Conservation (phyloP, 64 coral and sea anemone genomes). For the Anthopleura sola region DNA sequence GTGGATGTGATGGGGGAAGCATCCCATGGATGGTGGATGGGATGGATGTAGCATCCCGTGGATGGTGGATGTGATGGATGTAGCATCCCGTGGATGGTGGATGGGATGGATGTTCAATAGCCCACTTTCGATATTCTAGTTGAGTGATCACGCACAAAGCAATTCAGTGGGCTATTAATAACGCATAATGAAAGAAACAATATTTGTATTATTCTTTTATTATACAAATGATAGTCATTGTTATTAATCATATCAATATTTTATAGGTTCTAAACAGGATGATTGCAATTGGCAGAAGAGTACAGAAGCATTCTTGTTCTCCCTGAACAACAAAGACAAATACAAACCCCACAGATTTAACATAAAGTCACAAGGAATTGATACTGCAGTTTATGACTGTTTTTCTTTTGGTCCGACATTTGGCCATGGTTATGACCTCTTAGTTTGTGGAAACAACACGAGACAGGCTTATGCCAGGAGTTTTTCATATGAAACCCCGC, state of each 20-base stretch:
- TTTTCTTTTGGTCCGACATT: neutral
- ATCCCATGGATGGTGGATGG: too few relatives aligned
- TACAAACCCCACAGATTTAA: neutral
- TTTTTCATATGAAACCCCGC: neutral
- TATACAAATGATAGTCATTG: neutral
- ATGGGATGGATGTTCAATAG: too few relatives aligned
- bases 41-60: too few relatives aligned
- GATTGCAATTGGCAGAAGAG: neutral
- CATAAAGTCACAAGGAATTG: neutral
- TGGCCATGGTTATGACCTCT: slow-evolving; percentile 6
- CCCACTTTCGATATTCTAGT: too few relatives aligned
- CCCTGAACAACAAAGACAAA: neutral
- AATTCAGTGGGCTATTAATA: too few relatives aligned
- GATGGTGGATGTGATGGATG: too few relatives aligned
- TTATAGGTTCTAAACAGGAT: neutral
- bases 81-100: too few relatives aligned
- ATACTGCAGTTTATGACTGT: neutral
- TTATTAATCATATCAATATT: neutral
- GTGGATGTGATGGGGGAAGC: too few relatives aligned
- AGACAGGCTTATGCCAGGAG: neutral
- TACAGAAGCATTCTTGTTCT: slow-evolving; percentile 5
- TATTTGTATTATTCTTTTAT: too few relatives aligned
- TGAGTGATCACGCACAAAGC: too few relatives aligned
- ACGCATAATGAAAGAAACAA: too few relatives aligned
- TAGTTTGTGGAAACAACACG: neutral